phyloP scores from a whole-genome alignment of 2,797 vertebrate species.

The Enteromius treurensis region DNA sequence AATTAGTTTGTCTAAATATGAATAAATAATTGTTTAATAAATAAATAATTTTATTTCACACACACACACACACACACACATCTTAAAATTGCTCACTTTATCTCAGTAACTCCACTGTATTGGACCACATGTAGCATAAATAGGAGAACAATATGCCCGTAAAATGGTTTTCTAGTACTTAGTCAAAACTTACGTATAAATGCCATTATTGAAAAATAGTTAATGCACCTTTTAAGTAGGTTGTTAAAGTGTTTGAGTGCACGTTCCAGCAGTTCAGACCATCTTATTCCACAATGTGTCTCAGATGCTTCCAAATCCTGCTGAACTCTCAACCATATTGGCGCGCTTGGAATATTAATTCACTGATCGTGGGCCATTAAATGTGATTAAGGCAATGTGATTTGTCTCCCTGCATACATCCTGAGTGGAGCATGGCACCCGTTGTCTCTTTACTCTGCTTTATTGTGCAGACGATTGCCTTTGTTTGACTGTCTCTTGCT shows the following conservation, averaged over 20 bases:
- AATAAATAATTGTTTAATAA: background rate
- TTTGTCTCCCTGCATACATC: conserved; percentile 39
- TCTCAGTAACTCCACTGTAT: background rate
- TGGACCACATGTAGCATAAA: background rate
- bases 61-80: background rate
- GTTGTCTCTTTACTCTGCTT: conserved; percentile 42
- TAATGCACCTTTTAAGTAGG: background rate
- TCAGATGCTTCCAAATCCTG: conserved; percentile 10
- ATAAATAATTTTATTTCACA: background rate
- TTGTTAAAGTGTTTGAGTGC: background rate
- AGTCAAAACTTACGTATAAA: too few relatives aligned
- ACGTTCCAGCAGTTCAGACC: background rate
- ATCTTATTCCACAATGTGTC: background rate
- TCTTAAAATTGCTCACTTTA: background rate
- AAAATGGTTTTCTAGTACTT: background rate
- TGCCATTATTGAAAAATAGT: background rate
- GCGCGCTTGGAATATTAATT: conserved; percentile 10
- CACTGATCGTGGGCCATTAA: conserved; percentile 32
- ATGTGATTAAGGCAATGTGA: conserved; percentile 28
- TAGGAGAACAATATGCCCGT: background rate
- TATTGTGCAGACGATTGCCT: conserved; percentile 44
- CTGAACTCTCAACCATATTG: conserved; percentile 10
- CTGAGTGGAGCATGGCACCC: conserved; percentile 21
- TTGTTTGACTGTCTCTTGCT: conserved; percentile 40
- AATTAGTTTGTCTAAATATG: background rate